Base-by-base conservation (phyloP, 2,113 vertebrate genomes). In the Salvelinus namaycush region DNA sequence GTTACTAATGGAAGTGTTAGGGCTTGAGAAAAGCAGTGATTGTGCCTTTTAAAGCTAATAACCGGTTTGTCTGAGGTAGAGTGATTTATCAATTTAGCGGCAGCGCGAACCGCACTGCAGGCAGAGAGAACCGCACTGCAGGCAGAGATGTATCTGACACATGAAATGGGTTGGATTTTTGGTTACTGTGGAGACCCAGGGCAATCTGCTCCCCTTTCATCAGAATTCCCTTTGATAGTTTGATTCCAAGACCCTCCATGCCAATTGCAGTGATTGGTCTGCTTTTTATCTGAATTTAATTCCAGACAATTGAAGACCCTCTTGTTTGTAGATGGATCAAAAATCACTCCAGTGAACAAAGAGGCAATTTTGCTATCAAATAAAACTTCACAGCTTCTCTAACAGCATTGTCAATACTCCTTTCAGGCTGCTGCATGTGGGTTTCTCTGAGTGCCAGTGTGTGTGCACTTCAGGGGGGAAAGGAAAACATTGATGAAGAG, bases 201-300 rank as follows among this genome's bases (percentile, higher is more conserved):
- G 9, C 4, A 22, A 57, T 74, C 74, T 72, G 64, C n/a, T 74
- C 54, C 78, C 59, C 29, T 44, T 39, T 29, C 54, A 22, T 12
- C 59, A 44, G 31, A 70, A 31, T 62, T 51, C 70, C 60, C 22
- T 54, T 54, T 54, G 51, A 54, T 54, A 54, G 51, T 54, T 49
- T 22, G 44, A 70, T 26, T 67, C 70, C 39, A 44, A 31, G 29
- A 16, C 29, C 18, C 73, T 77, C 49, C 48, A 49, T 26, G 27
- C 29, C 65, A 22, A 73, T 76, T 31, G n/a, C 60, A 74, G 51
- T 24, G 65, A 76, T 78, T 76, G 75, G 62, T 74, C 59, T 14
- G 22, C 9, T 80, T 79, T 71, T 73, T 78, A 81, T 83, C 77
- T 75, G 75, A 81, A 83, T 83, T 78, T 75, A 84, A 81, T 86